These are phyloP conservation scores for Ciconia nigra DNA, from an alignment of 2,797 vertebrate genomes.

Conservation along the genomic window DNA sequence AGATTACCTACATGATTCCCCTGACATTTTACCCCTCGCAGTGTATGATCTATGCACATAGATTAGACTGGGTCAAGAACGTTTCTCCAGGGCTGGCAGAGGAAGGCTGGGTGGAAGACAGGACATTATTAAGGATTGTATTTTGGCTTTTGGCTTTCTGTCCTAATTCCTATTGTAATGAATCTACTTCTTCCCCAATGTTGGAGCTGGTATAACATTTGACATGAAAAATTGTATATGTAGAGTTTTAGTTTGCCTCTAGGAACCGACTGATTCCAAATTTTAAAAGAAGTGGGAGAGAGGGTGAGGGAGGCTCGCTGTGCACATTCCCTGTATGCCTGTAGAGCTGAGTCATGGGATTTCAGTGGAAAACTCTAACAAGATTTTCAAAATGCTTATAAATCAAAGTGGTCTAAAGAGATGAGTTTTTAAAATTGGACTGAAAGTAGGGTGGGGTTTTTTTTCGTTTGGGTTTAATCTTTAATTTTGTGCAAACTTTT, in stretches of 20 bases:
- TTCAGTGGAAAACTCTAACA: background rate
- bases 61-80: background rate
- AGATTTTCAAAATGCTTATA: background rate
- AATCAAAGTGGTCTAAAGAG: background rate
- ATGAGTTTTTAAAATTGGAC: background rate
- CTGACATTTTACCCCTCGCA: background rate
- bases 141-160: background rate
- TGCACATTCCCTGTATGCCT: background rate
- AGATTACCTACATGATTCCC: background rate
- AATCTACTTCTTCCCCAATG: background rate
- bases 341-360: background rate
- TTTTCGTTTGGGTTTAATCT: background rate
- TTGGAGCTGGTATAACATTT: background rate
- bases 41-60: background rate
- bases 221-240: background rate
- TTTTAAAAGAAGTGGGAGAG: background rate
- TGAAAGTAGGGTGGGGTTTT: background rate
- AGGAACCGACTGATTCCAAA: background rate
- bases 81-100: background rate
- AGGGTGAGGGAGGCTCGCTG: fast-evolving
- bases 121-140: background rate
- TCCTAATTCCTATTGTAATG: background rate
- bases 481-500: background rate
- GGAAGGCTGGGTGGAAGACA: background rate
- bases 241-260: background rate